Evolutionary conservation across 37 sponge, comb jelly and placozoan species (phyloP).

Genomic region (Tethya wilhelma): DNA sequence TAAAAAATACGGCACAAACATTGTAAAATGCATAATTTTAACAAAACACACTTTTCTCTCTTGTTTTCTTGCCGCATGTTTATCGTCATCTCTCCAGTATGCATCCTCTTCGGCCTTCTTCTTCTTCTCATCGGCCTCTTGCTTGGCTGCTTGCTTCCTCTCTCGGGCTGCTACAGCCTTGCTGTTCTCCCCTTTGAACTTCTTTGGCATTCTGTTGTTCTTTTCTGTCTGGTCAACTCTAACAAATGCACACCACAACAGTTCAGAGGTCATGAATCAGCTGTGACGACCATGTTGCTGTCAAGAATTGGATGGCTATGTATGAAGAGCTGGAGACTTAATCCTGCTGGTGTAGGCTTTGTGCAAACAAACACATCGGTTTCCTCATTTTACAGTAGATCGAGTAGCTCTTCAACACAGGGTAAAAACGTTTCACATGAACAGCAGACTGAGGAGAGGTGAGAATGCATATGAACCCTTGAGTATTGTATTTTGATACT

Average conservation of each 20-base stretch:
- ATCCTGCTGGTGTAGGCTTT: too few relatives aligned
- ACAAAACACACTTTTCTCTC: conserved; percentile 78
- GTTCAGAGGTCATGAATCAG: too few relatives aligned
- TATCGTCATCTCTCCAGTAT: conserved; percentile 94
- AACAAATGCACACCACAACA: background rate
- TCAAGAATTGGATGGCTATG: too few relatives aligned
- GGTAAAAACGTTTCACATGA: too few relatives aligned
- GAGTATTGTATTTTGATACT: background rate
- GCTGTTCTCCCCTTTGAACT: conserved; percentile 84
- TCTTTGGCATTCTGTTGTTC: conserved; percentile 74
- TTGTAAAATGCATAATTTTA: background rate
- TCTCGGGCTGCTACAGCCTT: conserved; percentile 87
- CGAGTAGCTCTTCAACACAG: too few relatives aligned
- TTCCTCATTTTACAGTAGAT: too few relatives aligned
- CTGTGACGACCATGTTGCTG: too few relatives aligned
- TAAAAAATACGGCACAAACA: background rate
- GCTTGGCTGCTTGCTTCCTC: conserved; percentile 69
- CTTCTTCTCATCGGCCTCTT: conserved; percentile 52
- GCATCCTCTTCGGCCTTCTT: conserved; percentile 79
- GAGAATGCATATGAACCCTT: too few relatives aligned
- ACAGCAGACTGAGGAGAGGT: too few relatives aligned
- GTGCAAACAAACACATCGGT: too few relatives aligned
- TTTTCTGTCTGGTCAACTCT: background rate
- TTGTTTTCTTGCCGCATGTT: conserved; percentile 77
- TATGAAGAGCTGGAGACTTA: too few relatives aligned